A percentile compares a stretch with the other conserved stretches of the same genome.
Conservation (phyloP, 1,140 invertebrate species). For the Pristionchus pacificus region DNA sequence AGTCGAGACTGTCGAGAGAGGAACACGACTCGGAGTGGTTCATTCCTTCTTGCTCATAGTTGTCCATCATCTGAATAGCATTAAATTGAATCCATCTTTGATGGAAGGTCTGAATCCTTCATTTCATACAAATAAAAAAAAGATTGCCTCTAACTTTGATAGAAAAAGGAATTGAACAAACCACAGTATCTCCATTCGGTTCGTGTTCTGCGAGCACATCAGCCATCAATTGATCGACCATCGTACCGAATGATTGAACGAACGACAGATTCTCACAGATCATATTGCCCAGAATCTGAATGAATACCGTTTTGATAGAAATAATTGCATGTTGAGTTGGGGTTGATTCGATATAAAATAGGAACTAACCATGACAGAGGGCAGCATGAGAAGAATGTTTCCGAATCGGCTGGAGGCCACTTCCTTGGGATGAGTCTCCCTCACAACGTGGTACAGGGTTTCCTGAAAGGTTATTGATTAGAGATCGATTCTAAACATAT, state of each 20-base stretch:
- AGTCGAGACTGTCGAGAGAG: not conserved
- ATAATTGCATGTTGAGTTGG: too few relatives aligned
- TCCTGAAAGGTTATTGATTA: constrained; percentile 28
- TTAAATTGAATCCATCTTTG: too few relatives aligned
- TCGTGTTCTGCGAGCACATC: constrained; percentile 47
- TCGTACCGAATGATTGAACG: constrained; percentile 48
- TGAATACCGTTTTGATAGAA: constrained; percentile 3
- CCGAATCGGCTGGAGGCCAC: constrained; percentile 55
- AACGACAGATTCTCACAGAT: constrained; percentile 55
- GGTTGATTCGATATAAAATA: not conserved
- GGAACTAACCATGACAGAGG: constrained; percentile 47
- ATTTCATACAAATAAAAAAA: too few relatives aligned
- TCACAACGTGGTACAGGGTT: constrained; percentile 56
- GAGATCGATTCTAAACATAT: too few relatives aligned
- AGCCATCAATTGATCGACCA: constrained; percentile 36
- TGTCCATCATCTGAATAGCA: not conserved
- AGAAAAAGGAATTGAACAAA: too few relatives aligned
- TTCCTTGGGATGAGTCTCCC: constrained; percentile 57
- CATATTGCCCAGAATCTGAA: constrained; percentile 47
- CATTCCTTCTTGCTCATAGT: not conserved
- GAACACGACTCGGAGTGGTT: not conserved
- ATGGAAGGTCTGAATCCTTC: too few relatives aligned
- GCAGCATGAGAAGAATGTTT: constrained; percentile 51
- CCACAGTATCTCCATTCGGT: too few relatives aligned
- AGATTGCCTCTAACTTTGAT: too few relatives aligned